phyloP scores from a whole-genome alignment of 2,888 invertebrate genomes.

The Xanthia togata region DNA sequence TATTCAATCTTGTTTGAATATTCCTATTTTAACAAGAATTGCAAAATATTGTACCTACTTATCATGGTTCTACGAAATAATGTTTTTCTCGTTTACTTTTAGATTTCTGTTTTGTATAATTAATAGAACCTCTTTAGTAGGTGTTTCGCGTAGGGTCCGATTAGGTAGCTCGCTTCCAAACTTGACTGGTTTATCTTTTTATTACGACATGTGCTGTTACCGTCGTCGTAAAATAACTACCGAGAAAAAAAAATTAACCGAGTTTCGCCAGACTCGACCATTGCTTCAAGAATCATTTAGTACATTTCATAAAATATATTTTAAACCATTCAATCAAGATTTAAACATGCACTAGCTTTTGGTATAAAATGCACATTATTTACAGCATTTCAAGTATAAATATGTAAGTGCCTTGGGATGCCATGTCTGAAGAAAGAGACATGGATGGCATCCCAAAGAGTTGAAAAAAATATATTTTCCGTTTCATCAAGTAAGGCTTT shows the following conservation, averaged over 20 bases:
- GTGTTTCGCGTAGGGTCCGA: not conserved
- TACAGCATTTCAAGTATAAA: no score
- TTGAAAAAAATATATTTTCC: no score
- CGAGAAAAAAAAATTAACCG: no score
- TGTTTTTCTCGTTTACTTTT: not conserved
- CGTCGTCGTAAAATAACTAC: not conserved
- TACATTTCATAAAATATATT: not conserved
- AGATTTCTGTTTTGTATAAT: not conserved
- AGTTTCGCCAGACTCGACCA: not conserved
- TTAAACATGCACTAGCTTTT: not conserved
- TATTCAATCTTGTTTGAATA: not conserved
- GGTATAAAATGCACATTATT: not conserved
- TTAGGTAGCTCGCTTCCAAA: not conserved
- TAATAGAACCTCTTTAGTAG: not conserved
- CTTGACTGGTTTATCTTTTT: not conserved
- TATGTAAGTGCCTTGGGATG: not conserved
- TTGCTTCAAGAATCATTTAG: not conserved
- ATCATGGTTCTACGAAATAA: not conserved
- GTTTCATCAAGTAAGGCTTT: not conserved
- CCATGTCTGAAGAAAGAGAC: no score
- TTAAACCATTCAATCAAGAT: not conserved
- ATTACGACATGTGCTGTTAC: not conserved
- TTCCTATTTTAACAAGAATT: not conserved
- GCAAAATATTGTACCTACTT: not conserved
- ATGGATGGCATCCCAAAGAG: no score